A percentile compares a stretch with the other conserved stretches of the same genome.
Evolutionary conservation across 2,113 vertebrate genomes (phyloP).

Genomic region (Vanacampus margaritifer): DNA sequence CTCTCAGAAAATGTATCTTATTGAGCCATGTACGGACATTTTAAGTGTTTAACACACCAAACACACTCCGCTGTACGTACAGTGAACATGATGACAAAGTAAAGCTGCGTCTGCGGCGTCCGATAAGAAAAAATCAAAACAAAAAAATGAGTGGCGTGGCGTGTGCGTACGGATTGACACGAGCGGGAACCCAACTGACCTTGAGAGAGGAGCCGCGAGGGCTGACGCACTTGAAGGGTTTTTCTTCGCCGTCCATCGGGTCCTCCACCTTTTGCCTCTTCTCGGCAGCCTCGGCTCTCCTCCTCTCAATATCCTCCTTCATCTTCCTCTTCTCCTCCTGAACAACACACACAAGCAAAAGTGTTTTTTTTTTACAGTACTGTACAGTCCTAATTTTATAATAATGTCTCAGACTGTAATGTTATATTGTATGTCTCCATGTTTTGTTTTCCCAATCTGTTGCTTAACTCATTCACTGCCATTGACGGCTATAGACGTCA

Average conservation of each 20-base stretch:
- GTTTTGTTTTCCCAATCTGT: no score
- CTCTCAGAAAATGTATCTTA: no score
- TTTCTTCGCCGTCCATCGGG: conserved; percentile 76
- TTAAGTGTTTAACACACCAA: no score
- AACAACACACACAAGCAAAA: conserved; percentile 19
- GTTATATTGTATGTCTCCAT: no score
- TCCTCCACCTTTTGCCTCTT: conserved; percentile 92
- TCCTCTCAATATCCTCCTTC: conserved; percentile 95
- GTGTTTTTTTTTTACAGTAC: conserved; percentile 2
- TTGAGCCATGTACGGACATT: conserved; percentile 21
- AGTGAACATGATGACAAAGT: conserved; percentile 82
- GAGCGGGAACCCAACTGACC: conserved; percentile 67
- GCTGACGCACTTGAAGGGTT: conserved; percentile 91
- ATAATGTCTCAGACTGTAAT: no score
- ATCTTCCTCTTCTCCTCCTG: conserved; percentile 94
- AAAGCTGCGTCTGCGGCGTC: conserved; percentile 64
- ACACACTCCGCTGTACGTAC: conserved; percentile 49
- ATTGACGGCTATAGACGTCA: no score
- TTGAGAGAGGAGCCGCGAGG: conserved; percentile 93
- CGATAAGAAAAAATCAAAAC: conserved; percentile 14
- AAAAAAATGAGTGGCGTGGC: not conserved
- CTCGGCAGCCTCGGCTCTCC: conserved; percentile 95
- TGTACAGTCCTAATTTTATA: no score
- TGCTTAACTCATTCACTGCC: no score
- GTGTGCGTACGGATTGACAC: not conserved